Percentiles rank a stretch among this genome's conserved stretches.
Conservation (phyloP, 2,888 invertebrate genomes). For the Callyntrura sp. region DNA sequence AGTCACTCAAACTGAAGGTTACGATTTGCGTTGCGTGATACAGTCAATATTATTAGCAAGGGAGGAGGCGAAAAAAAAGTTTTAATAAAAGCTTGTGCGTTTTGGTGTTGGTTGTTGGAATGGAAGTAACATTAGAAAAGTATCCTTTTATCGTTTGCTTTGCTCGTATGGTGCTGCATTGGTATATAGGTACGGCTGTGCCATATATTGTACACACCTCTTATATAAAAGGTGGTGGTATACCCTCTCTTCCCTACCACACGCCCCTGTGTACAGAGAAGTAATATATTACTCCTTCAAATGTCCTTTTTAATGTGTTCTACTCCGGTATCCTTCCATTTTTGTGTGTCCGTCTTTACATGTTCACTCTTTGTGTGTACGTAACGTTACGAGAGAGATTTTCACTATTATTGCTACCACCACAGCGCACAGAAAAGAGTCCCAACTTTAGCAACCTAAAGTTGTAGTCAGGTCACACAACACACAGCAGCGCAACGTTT, state of each 20-base stretch:
- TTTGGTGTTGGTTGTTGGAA: neutral
- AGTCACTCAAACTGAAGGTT: constrained; percentile 66
- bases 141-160: neutral
- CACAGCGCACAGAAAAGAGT: neutral
- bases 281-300: constrained; percentile 42
- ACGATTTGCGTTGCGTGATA: constrained; percentile 57
- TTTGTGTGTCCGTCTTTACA: neutral
- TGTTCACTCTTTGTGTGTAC: neutral
- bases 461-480: neutral
- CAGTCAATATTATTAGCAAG: constrained; percentile 38
- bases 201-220: neutral
- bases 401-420: neutral
- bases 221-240: no score
- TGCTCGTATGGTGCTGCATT: neutral
- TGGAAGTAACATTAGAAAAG: neutral
- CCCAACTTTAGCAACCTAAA: constrained; percentile 4
- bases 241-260: no score
- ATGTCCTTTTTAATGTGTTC: constrained; percentile 48
- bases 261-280: neutral
- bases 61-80: constrained; percentile 31
- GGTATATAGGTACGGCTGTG: neutral
- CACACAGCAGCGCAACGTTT: neutral
- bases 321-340: constrained; percentile 48
- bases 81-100: constrained; percentile 13
- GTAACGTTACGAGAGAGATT: constrained; percentile 22